These are phyloP conservation scores for Nephrotoma guestfalica DNA, from an alignment of 2,888 invertebrate genomes.

Conservation along the genomic window DNA sequence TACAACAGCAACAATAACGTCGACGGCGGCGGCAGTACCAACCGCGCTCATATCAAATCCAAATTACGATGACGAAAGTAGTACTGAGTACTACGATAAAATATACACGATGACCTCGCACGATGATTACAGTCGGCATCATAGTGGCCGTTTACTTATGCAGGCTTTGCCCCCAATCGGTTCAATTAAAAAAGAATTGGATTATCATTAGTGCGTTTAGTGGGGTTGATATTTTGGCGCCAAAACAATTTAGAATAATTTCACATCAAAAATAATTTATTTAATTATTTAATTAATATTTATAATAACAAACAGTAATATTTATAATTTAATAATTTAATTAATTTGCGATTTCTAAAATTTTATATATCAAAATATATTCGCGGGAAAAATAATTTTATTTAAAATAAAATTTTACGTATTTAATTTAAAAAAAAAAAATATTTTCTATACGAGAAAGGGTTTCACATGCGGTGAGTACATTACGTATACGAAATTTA, in stretches of 20 bases:
- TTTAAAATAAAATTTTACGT: not conserved
- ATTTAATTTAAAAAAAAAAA: not conserved
- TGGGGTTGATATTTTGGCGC: not conserved
- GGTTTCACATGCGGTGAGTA: not conserved
- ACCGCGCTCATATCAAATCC: not conserved
- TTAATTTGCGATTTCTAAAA: not conserved
- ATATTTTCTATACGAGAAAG: not conserved
- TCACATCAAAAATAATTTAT: not conserved
- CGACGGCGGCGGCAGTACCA: too few relatives aligned
- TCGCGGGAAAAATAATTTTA: not conserved
- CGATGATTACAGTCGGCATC: not conserved
- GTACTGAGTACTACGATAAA: not conserved
- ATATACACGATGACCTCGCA: not conserved
- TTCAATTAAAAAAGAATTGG: not conserved
- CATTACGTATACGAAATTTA: not conserved
- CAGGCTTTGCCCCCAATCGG: not conserved
- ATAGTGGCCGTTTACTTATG: not conserved
- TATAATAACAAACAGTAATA: not conserved
- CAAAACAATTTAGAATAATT: not conserved
- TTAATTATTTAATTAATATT: conserved; percentile 1
- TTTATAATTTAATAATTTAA: not conserved
- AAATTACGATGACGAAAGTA: not conserved
- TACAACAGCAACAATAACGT: not conserved
- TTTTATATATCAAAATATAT: not conserved
- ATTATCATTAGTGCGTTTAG: not conserved